Evolutionary conservation across 2,888 invertebrate species (phyloP), one percentile per base, ranked within the genome.

Genomic region (Cistogaster globosa): DNA sequence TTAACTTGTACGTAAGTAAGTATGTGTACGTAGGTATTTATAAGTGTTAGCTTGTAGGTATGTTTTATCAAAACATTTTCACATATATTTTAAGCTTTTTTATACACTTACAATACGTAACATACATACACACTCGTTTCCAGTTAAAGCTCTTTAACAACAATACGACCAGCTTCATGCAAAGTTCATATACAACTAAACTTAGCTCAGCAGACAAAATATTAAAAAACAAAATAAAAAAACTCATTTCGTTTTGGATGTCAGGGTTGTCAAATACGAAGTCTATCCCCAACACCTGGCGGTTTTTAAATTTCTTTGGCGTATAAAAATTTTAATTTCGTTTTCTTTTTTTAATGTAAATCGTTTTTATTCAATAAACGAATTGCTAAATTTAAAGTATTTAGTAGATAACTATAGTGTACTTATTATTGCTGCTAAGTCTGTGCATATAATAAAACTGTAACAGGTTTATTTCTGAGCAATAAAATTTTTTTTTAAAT

Each of bases 101-200:
- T 60, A 45, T 45, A 48, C 48, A 60, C 58, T 60, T 36, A 55
- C 57, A 9, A 48, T 22, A 42, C 22, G 9, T 36, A 68, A 45
- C 26, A 55, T 55, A 55, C 38, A 55, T 20, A 55, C 38, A 55
- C n/a, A 45, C 11, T 32, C 32, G 11, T 12, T n/a, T n/a, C 53
- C 11, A 60, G 42, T 7, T n/a, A 65, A 71, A 57, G 51, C 48
- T 80, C 60, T 65, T 26, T 32, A 38, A 45, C 38, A 20, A 79
- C 55, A 26, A 57, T 48, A 69, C 76, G 80, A 84, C 84, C 84
- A 80, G 79, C 84, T 84, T 80, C 75, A 80, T 60, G 75, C 62
- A 76, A 80, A 76, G 71, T 79, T 80, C 80, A 38, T 76, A 80
- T 36, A 65, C 84, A 71, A 84, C 84, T 84, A 71, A 84, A 77